A percentile compares a stretch with the other conserved stretches of the same genome.
phyloP scores from a whole-genome alignment of 1,140 invertebrate species.

The Holotrichia oblita region DNA sequence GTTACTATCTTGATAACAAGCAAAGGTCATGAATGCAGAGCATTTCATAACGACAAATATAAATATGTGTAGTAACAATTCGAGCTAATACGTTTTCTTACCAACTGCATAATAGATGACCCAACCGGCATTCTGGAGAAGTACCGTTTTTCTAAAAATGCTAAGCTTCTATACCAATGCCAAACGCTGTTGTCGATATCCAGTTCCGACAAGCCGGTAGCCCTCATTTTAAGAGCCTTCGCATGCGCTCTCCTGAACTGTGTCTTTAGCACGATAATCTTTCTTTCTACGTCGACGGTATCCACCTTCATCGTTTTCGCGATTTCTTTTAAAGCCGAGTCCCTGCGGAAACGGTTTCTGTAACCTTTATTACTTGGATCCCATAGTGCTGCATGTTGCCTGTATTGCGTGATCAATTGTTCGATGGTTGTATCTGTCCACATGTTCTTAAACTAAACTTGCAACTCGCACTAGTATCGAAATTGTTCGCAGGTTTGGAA shows the following conservation, averaged over 20 bases:
- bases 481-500: neutral
- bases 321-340: neutral
- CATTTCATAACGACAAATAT: neutral
- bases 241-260: conserved; percentile 8
- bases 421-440: neutral
- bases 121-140: neutral
- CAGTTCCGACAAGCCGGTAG: neutral
- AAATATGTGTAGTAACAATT: neutral
- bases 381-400: conserved; percentile 1
- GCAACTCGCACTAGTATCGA: neutral
- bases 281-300: conserved; percentile 2
- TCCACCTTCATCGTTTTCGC: neutral
- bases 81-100: neutral
- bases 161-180: neutral
- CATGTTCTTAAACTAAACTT: neutral
- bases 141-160: conserved; percentile 1
- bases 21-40: neutral
- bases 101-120: neutral
- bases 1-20: neutral
- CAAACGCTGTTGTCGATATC: neutral
- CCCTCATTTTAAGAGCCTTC: neutral
- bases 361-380: neutral
- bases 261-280: conserved; percentile 9
- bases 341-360: neutral
- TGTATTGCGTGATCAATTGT: neutral